These are phyloP conservation scores for Pholis gunnellus DNA, from an alignment of 2,113 vertebrate species.

Conservation along the genomic window DNA sequence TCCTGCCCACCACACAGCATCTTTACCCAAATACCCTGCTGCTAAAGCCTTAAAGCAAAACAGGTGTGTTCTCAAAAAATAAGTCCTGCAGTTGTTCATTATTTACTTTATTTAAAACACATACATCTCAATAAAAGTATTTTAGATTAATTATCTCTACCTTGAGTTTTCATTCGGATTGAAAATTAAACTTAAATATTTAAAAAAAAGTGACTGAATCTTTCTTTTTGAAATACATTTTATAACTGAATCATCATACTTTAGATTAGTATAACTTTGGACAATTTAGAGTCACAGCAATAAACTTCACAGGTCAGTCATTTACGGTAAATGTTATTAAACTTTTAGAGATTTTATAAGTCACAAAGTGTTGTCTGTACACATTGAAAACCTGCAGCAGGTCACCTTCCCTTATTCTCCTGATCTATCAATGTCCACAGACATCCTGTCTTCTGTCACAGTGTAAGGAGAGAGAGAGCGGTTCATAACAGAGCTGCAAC, in stretches of 20 bases:
- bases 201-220: background rate
- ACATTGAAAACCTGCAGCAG: background rate
- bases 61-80: constrained; percentile 23
- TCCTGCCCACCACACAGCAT: constrained; percentile 62
- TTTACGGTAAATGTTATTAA: background rate
- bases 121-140: too few relatives aligned
- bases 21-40: constrained; percentile 40
- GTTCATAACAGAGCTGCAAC: background rate
- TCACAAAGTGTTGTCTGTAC: background rate
- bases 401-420: constrained; percentile 3
- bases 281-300: background rate
- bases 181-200: background rate
- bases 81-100: background rate
- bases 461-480: background rate
- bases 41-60: constrained; percentile 39
- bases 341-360: background rate
- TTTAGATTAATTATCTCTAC: background rate
- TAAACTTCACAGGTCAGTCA: background rate
- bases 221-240: background rate
- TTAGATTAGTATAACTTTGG: background rate
- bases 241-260: background rate
- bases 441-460: constrained; percentile 11
- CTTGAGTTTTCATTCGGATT: background rate
- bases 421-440: background rate
- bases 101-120: background rate